Evolutionary conservation across 2,888 invertebrate species (phyloP).

Genomic region (Mythimna pallens): DNA sequence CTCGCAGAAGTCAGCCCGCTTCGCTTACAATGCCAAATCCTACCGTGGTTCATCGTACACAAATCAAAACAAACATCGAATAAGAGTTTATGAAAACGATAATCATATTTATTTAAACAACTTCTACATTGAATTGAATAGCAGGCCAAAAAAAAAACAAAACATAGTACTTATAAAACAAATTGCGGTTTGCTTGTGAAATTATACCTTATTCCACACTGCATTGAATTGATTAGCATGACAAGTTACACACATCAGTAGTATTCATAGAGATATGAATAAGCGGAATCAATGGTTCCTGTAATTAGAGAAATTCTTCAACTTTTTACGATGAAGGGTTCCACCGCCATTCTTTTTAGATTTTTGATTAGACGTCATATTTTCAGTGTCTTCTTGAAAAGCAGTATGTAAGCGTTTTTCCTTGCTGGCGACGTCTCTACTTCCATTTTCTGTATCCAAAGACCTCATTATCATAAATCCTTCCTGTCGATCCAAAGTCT

Average conservation of each 20-base stretch:
- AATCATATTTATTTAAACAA: conserved; percentile 61
- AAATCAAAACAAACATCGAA: conserved; percentile 42
- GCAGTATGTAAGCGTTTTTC: conserved; percentile 50
- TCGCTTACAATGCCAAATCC: not conserved
- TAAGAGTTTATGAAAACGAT: conserved; percentile 57
- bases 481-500: conserved; percentile 66
- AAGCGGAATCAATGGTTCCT: conserved; percentile 45
- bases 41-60: not conserved
- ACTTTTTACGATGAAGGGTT: conserved; percentile 65
- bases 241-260: conserved; percentile 39
- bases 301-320: conserved; percentile 68
- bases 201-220: conserved; percentile 42
- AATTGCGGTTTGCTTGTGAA: conserved; percentile 48
- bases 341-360: conserved; percentile 54
- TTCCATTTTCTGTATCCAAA: conserved; percentile 53
- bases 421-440: conserved; percentile 47
- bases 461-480: conserved; percentile 58
- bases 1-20: not conserved
- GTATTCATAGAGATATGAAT: conserved; percentile 35
- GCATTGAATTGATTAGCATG: conserved; percentile 59
- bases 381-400: conserved; percentile 50
- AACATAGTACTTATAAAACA: conserved; percentile 56
- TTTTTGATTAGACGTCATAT: conserved; percentile 27
- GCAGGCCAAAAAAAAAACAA: conserved; percentile 49
- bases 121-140: conserved; percentile 57